A percentile compares a stretch with the other conserved stretches of the same genome.
Conservation (phyloP, 2,113 vertebrate species). For the Perca schrenkii region DNA sequence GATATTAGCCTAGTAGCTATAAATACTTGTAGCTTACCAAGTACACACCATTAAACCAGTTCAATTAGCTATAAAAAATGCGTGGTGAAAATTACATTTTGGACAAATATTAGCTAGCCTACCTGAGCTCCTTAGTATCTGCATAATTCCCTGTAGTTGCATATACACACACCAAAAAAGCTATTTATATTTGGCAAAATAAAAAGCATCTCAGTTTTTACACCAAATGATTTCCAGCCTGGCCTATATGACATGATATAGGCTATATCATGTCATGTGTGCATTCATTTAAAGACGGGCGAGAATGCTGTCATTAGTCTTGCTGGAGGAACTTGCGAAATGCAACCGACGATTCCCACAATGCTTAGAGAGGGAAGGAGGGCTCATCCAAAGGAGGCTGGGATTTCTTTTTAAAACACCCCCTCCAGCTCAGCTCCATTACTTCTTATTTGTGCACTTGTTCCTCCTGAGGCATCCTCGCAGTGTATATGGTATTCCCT, state of each 20-base stretch:
- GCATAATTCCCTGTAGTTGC: background rate
- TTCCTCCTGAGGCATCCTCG: slow-evolving; percentile 27
- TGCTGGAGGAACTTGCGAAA: slow-evolving; percentile 5
- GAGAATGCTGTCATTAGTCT: too few species aligned
- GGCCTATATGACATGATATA: too few species aligned
- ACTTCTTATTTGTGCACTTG: slow-evolving; percentile 63
- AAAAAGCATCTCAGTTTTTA: slow-evolving; percentile 3
- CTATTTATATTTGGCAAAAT: background rate
- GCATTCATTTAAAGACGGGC: background rate
- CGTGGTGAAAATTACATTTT: too few species aligned
- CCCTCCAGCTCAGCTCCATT: slow-evolving; percentile 6
- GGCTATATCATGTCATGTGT: background rate
- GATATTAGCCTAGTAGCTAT: background rate
- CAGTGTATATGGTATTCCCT: background rate
- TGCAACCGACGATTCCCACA: slow-evolving; percentile 48
- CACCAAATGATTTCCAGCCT: background rate
- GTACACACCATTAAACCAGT: background rate
- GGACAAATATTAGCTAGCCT: background rate
- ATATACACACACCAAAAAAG: background rate
- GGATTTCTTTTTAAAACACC: slow-evolving; percentile 22
- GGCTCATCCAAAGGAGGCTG: slow-evolving; percentile 35
- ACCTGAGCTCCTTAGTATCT: background rate
- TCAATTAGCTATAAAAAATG: too few species aligned
- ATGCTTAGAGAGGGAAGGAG: slow-evolving; percentile 55
- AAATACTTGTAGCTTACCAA: background rate